Base-by-base conservation (phyloP, 2,797 vertebrate species). In the Leucoraja ocellata region DNA sequence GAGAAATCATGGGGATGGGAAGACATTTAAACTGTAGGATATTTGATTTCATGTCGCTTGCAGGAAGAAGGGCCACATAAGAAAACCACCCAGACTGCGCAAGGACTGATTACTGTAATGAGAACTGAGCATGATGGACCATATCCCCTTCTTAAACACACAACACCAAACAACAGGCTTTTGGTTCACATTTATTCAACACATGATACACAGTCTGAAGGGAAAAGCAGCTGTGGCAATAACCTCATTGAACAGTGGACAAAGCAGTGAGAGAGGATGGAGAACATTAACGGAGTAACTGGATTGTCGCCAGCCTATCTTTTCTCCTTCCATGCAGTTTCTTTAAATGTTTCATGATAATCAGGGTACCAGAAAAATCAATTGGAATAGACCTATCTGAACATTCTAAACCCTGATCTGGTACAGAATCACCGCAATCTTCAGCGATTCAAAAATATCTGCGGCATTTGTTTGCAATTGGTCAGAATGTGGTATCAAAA, bases 401-500 rank as follows among this genome's bases (percentile, higher is more conserved):
- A 88, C 32, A 16, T 6, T 21, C 63, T 8, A 88, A 88, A 88
- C 36, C 21, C n/a, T 68, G n/a, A 3, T 23, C 84, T 36, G 18
- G 9, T 14, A n/a, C 84, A 88, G n/a, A 88, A 65, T 1, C 63
- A 36, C 61, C 36, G 1, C n/a, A 88, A 7, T 36, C 32, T 65
- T 88, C 10, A 54, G 61, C 4, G 25, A 58, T 88, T 80, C 18
- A 78, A 13, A 77, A 36, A 78, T 10, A 25, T 10, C 14, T 4
- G 8, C 25, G 84, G 13, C 84, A 18, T 32, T 88, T 65, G 21
- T 36, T 65, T 21, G 63, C 63, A 68, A 8, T 0, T 21, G 32
- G 84, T 68, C n/a, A 88, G 46, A 88, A 88, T 88, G n/a, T 68
- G 46, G 63, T 88, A 36, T 68, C 63, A 32, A 88, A 88, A 88